Percentiles rank a stretch among this genome's conserved stretches.
Conservation (phyloP, 30 jellyfish, hydroid and myxozoan species). For the Nemopilema nomurai region DNA sequence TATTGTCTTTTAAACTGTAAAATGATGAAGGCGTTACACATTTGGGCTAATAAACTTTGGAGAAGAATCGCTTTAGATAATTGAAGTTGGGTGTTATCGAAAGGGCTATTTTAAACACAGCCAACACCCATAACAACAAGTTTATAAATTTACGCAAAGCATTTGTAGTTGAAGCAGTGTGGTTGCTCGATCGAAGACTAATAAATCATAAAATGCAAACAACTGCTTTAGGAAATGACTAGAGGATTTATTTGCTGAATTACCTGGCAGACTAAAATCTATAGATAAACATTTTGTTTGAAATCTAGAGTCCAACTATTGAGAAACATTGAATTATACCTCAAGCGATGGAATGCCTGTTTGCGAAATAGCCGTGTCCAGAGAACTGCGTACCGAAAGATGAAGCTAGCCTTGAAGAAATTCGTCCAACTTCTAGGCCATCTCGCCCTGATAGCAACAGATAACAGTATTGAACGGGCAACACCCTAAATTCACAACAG, state of each 20-base stretch:
- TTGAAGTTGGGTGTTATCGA: not conserved
- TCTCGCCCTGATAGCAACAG: not conserved
- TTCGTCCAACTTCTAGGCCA: not conserved
- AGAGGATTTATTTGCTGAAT: not conserved
- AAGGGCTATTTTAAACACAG: not conserved
- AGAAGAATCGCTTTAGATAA: too few species aligned
- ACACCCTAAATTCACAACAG: conserved; percentile 58
- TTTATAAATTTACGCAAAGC: too few species aligned
- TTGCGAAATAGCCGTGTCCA: not conserved
- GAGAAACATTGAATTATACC: not conserved
- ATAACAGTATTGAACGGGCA: conserved; percentile 15
- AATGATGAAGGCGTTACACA: too few species aligned
- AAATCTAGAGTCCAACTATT: not conserved
- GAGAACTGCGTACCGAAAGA: not conserved
- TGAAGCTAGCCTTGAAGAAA: not conserved
- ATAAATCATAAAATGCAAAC: not conserved
- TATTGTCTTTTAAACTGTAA: too few species aligned
- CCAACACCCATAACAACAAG: not conserved
- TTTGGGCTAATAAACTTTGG: too few species aligned
- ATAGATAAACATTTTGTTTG: not conserved
- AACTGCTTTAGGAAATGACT: not conserved
- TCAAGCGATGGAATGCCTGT: not conserved
- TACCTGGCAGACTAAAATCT: not conserved
- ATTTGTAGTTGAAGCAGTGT: too few species aligned
- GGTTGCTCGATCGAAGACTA: not conserved